Conservation (phyloP, 1,140 invertebrate genomes). For the Heliconius nattereri region DNA sequence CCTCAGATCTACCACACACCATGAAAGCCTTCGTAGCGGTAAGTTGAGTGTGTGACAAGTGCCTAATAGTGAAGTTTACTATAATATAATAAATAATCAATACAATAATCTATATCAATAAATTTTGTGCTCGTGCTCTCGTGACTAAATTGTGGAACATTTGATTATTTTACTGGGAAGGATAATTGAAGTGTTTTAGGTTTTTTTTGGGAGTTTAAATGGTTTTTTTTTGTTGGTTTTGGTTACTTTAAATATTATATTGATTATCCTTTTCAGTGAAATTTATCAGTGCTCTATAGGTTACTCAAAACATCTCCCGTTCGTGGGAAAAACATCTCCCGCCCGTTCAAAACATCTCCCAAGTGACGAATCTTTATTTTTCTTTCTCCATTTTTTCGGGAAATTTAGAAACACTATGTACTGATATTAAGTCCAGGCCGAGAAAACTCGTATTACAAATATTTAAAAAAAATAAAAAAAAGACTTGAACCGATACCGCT, state of each 20-base stretch:
- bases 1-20: slow-evolving; percentile 67
- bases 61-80: slow-evolving; percentile 61
- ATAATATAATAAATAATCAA: slow-evolving; percentile 61
- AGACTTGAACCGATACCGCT: too few relatives aligned
- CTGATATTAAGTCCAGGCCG: too few relatives aligned
- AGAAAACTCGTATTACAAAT: too few relatives aligned
- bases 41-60: slow-evolving; percentile 70
- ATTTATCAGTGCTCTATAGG: background rate
- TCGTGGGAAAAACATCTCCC: background rate
- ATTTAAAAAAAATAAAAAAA: too few relatives aligned
- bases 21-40: slow-evolving; percentile 79
- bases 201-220: background rate
- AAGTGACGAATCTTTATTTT: too few relatives aligned
- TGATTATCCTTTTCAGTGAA: slow-evolving; percentile 11
- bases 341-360: background rate
- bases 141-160: background rate
- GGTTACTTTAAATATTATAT: background rate
- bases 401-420: too few relatives aligned
- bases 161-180: background rate
- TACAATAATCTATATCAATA: background rate
- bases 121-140: background rate
- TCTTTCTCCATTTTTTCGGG: too few relatives aligned
- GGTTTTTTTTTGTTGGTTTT: background rate
- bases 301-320: background rate
- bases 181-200: background rate